Evolutionary conservation across 2,113 vertebrate genomes (phyloP), one percentile per base, ranked within the genome.

Genomic region (Dermatemys mawii): DNA sequence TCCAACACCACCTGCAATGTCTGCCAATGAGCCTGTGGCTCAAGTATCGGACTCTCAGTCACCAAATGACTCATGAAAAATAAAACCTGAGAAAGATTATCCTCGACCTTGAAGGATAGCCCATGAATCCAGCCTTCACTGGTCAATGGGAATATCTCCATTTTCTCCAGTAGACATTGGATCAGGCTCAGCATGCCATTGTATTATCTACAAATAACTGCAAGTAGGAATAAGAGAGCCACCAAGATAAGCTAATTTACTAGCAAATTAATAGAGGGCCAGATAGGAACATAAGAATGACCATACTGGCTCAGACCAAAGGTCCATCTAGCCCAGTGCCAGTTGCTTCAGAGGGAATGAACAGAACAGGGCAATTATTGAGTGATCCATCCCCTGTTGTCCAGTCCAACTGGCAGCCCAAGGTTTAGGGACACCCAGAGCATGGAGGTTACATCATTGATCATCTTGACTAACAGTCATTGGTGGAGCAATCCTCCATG

Each of bases 161-260:
- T 46, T 51, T 51, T 41, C 2, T 12, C 57, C 92, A 90, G 81
- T 19, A n/a, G 51, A 5, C 46, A 4, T 5, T 1, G 49, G 26
- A 48, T 5, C 0, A 2, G 50, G 10, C 24, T 6, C n/a, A 22
- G 10, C 22, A 5, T 49, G 4, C 80, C 44, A 60, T 75, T 88
- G n/a, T 78, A 83, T 79, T 88, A 73, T 95, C 87, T 94, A 81
- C 86, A 95, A 95, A 94, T 91, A 90, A 92, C 82, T 60, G 53
- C 85, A 93, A 88, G 92, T 78, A 86, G 80, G 60, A 90, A 53
- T 87, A 63, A 88, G 21, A 26, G 63, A 94, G 79, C 81, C 88
- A 89, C 80, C 86, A 89, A 92, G 70, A 81, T 22, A 22, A 49
- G 90, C 53, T 81, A 86, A 88, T 87, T 83, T 92, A 50, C 67